Conservation (phyloP, 2,113 vertebrate species). For the Steatornis caripensis region DNA sequence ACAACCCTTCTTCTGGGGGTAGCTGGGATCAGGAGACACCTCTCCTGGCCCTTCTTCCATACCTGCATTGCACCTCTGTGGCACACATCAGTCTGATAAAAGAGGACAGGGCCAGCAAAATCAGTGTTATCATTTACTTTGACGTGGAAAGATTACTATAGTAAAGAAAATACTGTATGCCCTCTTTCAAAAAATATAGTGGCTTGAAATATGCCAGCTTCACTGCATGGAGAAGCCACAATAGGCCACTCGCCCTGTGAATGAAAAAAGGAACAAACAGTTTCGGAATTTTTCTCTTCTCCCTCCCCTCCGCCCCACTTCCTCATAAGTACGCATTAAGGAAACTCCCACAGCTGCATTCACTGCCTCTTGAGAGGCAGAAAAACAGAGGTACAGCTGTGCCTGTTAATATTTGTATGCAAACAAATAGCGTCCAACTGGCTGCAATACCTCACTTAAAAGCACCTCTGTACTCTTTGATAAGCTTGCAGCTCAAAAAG, state of each 20-base stretch:
- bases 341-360: constrained; percentile 19
- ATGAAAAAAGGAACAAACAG: not conserved
- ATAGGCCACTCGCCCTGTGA: not conserved
- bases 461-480: constrained; percentile 8
- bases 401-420: constrained; percentile 11
- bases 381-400: not conserved
- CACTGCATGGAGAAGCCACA: not conserved
- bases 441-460: constrained; percentile 11
- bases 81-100: not conserved
- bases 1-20: not conserved
- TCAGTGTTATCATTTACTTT: not conserved
- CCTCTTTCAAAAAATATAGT: not conserved
- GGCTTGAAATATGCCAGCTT: not conserved
- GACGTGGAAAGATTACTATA: not conserved
- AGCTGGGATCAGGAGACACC: rapidly evolving
- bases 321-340: not conserved
- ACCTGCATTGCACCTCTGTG: not conserved
- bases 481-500: constrained; percentile 23
- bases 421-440: constrained; percentile 8
- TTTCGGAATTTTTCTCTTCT: not conserved
- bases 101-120: not conserved
- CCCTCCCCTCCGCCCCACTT: not conserved
- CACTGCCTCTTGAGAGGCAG: not conserved
- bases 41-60: not conserved
- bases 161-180: not conserved